phyloP scores from a whole-genome alignment of 2,113 vertebrate species.

The Oenanthe melanoleuca region DNA sequence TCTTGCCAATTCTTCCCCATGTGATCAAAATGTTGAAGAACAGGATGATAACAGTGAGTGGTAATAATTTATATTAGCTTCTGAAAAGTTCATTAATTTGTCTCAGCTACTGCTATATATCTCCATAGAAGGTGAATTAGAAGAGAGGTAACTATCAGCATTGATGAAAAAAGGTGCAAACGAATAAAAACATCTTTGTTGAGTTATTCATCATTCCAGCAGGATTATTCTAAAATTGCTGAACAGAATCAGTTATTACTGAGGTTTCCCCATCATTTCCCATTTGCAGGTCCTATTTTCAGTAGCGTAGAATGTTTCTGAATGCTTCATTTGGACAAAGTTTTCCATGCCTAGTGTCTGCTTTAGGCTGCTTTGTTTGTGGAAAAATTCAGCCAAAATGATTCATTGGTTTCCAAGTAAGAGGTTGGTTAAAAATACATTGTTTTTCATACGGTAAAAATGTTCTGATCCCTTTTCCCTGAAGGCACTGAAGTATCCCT shows the following conservation, averaged over 20 bases:
- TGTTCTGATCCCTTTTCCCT: background rate
- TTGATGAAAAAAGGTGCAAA: background rate
- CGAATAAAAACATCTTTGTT: background rate
- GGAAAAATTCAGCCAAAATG: conserved; percentile 34
- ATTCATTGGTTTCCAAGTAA: conserved; percentile 37
- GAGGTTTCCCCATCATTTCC: background rate
- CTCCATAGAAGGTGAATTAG: background rate
- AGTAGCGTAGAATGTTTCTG: background rate
- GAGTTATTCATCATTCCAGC: background rate
- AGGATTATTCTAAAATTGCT: background rate
- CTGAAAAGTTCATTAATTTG: background rate
- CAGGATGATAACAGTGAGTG: background rate
- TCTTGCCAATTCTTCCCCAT: background rate
- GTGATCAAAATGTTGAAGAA: background rate
- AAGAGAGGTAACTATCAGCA: background rate
- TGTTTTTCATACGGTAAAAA: conserved; percentile 34
- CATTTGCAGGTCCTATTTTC: background rate
- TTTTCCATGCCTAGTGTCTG: conserved; percentile 18
- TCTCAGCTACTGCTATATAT: background rate
- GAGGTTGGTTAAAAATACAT: conserved; percentile 51
- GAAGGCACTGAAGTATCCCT: background rate
- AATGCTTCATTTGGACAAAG: background rate
- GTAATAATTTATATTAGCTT: background rate
- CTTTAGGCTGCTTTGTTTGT: conserved; percentile 27
- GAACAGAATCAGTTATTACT: background rate